Base-by-base conservation (phyloP, 2,888 invertebrate species). In the Coleophora deauratella region DNA sequence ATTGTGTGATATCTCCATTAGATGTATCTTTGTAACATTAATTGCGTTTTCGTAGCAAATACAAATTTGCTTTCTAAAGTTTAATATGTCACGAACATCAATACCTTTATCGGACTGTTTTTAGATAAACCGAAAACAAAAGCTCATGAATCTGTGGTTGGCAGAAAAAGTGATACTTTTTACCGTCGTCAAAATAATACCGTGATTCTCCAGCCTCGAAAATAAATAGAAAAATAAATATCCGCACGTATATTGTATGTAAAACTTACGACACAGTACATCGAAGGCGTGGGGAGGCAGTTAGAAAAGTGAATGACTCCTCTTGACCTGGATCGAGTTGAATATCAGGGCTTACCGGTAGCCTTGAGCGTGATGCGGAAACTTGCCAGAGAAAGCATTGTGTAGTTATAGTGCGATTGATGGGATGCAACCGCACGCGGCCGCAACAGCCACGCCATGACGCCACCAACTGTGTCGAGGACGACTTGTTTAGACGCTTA, bases 361-460 rank as follows among this genome's bases (percentile, higher is more conserved):
- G 66, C 82, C 81, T 80, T 81, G 82, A 72, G 75, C 76, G 81
- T 84, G 80, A 81, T 72, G 76, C 77, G 75, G 79, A 81, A 79
- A 76, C 74, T 69, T 63, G 64, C 65, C 64, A 71, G 81, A 73
- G 82, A 82, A 82, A 82, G 81, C 81, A 72, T 67, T 73, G 64
- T 66, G 68, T 71, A 68, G 67, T 71, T 73, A 6, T 21, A 21
- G 21, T 21, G 21, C 3, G 21, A 21, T 21, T 21, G 73, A 21
- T 21, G 21, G 3, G 6, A 68, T 74, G 72, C 71, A 69, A 68
- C 35, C 9, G 27, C 57, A 57, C 14, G 13, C n/a, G n/a, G n/a
- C n/a, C n/a, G n/a, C n/a, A n/a, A n/a, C n/a, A n/a, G n/a, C 36
- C 15, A n/a, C 52, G 52, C 54, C 46, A 54, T 55, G 62, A 64